Percentiles rank a stretch among this genome's conserved stretches.
phyloP scores from a whole-genome alignment of 92 coral and sea anemone species.

The Montipora capitata region DNA sequence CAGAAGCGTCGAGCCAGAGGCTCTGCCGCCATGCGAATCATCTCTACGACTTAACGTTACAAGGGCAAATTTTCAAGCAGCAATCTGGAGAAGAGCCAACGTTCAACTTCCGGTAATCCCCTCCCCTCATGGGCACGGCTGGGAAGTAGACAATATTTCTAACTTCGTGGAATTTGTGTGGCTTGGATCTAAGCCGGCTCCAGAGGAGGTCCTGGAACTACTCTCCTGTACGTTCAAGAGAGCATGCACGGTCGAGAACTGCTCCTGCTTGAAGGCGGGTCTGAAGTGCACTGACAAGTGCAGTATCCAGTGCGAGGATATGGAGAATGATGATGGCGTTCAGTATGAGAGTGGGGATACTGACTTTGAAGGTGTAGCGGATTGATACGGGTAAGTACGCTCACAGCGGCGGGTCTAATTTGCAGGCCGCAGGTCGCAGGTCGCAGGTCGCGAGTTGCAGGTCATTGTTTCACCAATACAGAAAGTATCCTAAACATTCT shows the following conservation, averaged over 20 bases:
- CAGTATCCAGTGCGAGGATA: conserved; percentile 30
- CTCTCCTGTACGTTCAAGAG: conserved; percentile 56
- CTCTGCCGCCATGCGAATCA: conserved; percentile 60
- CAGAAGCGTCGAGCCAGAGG: conserved; percentile 46
- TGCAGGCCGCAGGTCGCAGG: no score
- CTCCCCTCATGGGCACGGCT: conserved; percentile 31
- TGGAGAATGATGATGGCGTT: conserved; percentile 46
- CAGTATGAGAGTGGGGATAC: conserved; percentile 37
- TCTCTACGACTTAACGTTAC: conserved; percentile 49
- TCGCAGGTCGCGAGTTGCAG: no score
- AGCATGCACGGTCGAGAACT: conserved; percentile 30
- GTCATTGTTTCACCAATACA: no score
- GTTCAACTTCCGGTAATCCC: conserved; percentile 42
- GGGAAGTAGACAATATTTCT: conserved; percentile 40
- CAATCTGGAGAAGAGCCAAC: conserved; percentile 57
- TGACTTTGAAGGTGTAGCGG: conserved; percentile 59
- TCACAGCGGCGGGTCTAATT: no score
- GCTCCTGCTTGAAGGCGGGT: conserved; percentile 29
- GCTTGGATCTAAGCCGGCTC: conserved; percentile 61
- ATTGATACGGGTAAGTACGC: conserved; percentile 54
- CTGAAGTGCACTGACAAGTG: conserved; percentile 32
- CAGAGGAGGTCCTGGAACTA: conserved; percentile 45
- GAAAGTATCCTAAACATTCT: no score
- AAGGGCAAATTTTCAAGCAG: conserved; percentile 60
- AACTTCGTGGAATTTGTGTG: conserved; percentile 56